Evolutionary conservation across 2,113 vertebrate genomes (phyloP).

Genomic region (Zootoca vivipara): DNA sequence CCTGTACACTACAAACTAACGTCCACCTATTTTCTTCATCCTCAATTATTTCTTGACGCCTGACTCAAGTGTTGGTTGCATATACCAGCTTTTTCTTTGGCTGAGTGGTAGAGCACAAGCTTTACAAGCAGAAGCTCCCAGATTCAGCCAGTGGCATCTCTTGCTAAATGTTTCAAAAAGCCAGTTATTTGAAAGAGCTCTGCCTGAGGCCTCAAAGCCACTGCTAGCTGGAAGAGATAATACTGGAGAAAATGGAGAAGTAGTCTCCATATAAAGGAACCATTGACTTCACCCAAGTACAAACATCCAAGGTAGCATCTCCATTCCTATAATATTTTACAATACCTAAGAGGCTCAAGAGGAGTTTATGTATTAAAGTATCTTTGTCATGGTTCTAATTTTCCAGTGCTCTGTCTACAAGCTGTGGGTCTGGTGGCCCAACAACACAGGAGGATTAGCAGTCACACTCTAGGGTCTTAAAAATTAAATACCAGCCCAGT

Average conservation of each 20-base stretch:
- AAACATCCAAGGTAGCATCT: not conserved
- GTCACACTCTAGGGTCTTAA: too few relatives aligned
- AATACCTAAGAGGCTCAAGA: not conserved
- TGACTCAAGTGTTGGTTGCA: not conserved
- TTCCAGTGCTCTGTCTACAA: not conserved
- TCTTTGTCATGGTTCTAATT: not conserved
- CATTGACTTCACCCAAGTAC: not conserved
- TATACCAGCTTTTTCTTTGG: not conserved
- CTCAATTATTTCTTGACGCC: not conserved
- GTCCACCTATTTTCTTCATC: not conserved
- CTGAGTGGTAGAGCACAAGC: not conserved
- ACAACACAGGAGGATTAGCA: too few relatives aligned
- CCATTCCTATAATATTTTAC: not conserved
- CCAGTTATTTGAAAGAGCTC: not conserved
- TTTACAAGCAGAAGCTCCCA: not conserved
- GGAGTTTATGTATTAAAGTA: not conserved
- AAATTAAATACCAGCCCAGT: too few relatives aligned
- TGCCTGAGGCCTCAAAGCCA: not conserved
- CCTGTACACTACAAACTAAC: not conserved
- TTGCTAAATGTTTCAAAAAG: not conserved
- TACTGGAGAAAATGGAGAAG: not conserved
- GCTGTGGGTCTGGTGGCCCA: not conserved
- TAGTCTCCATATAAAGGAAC: not conserved
- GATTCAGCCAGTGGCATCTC: not conserved
- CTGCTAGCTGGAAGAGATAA: not conserved